These are phyloP conservation scores for Saturnia pavonia DNA, from an alignment of 2,888 invertebrate species.

Conservation along the genomic window DNA sequence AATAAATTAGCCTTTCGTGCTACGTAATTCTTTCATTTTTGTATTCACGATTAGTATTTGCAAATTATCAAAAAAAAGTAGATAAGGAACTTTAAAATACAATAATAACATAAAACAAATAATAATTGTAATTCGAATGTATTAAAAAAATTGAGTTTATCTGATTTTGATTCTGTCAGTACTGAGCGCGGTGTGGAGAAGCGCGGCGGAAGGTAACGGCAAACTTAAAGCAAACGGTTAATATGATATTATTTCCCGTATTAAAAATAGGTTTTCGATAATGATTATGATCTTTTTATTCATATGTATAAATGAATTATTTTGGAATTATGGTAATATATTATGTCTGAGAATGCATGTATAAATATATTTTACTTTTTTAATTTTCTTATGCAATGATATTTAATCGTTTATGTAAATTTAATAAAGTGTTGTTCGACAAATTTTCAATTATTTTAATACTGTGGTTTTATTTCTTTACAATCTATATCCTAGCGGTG, in stretches of 20 bases:
- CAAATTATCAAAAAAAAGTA: no score
- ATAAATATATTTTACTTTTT: not conserved
- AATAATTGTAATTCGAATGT: not conserved
- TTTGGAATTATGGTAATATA: not conserved
- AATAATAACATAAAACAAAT: not conserved
- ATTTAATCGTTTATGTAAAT: not conserved
- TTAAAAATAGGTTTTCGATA: not conserved
- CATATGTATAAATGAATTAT: not conserved
- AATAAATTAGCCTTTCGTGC: no score
- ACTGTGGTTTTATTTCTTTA: not conserved
- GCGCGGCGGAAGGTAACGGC: not conserved
- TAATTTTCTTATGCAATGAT: not conserved
- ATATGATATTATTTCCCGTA: not conserved
- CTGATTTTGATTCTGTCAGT: not conserved
- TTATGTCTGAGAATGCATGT: not conserved
- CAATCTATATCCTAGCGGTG: no score
- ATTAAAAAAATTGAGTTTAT: not conserved
- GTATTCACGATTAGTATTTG: not conserved
- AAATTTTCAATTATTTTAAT: not conserved
- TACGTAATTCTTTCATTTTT: not conserved
- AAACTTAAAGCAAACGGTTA: not conserved
- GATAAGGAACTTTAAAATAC: not conserved
- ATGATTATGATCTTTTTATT: not conserved
- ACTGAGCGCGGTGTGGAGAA: not conserved
- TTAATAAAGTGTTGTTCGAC: conserved; percentile 10